phyloP scores from a whole-genome alignment of 1,140 invertebrate genomes.

The Trichonephila clavipes region DNA sequence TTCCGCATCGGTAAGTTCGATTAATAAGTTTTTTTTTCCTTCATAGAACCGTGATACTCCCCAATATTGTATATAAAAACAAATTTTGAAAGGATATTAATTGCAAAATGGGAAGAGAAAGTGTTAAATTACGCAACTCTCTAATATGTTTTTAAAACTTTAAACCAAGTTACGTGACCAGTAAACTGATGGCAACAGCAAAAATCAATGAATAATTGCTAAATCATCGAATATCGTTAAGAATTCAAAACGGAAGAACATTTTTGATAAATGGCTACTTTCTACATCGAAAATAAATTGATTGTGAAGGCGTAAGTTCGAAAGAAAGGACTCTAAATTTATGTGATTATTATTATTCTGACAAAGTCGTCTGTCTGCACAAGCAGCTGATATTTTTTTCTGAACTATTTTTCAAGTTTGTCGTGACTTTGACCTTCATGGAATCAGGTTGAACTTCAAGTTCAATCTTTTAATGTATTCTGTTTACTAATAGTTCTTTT shows the following conservation, averaged over 20 bases:
- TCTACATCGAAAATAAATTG: conserved; percentile 12
- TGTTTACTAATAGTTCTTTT: conserved; percentile 54
- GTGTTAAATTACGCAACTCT: no score
- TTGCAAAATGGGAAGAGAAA: no score
- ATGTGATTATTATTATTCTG: conserved; percentile 25
- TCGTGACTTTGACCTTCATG: conserved; percentile 28
- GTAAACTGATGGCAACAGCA: no score
- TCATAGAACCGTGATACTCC: no score
- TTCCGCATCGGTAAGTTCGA: no score
- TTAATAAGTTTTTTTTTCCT: no score
- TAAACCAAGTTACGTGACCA: no score
- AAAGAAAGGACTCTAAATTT: not conserved
- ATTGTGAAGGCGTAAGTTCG: not conserved
- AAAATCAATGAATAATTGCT: no score
- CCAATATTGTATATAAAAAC: no score
- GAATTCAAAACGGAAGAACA: not conserved
- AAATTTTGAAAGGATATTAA: no score
- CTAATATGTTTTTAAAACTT: no score
- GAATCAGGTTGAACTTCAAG: conserved; percentile 56
- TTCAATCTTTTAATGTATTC: conserved; percentile 46
- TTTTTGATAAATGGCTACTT: not conserved
- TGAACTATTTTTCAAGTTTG: conserved; percentile 2
- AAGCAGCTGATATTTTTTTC: not conserved
- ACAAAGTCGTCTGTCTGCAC: not conserved
- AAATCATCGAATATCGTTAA: not conserved